Conservation (phyloP, 1,140 invertebrate species). For the Drosophila guanche region DNA sequence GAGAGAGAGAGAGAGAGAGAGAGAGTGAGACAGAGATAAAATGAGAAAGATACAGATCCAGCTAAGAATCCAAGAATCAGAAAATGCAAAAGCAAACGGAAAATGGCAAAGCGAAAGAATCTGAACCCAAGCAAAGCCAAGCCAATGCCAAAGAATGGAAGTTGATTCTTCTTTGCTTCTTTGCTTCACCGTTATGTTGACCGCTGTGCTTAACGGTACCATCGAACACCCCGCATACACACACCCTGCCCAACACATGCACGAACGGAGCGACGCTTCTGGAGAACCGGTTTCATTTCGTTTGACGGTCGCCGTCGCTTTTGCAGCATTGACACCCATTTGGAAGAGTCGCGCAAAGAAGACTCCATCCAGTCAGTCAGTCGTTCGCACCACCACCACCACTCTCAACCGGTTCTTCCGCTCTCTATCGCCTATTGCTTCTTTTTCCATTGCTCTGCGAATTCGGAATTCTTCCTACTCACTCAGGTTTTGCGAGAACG, state of each 20-base stretch:
- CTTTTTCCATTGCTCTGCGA: slow-evolving; percentile 16
- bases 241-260: background rate
- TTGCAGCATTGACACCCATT: slow-evolving; percentile 71
- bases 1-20: slow-evolving; percentile 7
- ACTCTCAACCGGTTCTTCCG: slow-evolving; percentile 35
- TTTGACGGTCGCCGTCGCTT: slow-evolving; percentile 30
- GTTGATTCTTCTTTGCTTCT: slow-evolving; percentile 39
- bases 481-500: background rate
- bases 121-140: slow-evolving; percentile 17
- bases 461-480: slow-evolving; percentile 32
- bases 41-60: background rate
- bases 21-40: slow-evolving; percentile 1
- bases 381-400: background rate
- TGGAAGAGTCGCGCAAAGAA: slow-evolving; percentile 27
- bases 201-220: slow-evolving; percentile 73
- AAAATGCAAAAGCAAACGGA: slow-evolving; percentile 3
- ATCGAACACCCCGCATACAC: slow-evolving; percentile 18
- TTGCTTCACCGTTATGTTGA: slow-evolving; percentile 73
- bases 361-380: slow-evolving; percentile 4
- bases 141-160: slow-evolving; percentile 15
- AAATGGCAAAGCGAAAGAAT: slow-evolving; percentile 13
- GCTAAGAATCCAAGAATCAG: background rate
- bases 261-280: slow-evolving; percentile 8
- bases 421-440: slow-evolving; percentile 7
- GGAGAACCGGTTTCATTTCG: slow-evolving; percentile 59